Evolutionary conservation across 2,113 vertebrate genomes (phyloP).

Genomic region (Callopanchax toddi): DNA sequence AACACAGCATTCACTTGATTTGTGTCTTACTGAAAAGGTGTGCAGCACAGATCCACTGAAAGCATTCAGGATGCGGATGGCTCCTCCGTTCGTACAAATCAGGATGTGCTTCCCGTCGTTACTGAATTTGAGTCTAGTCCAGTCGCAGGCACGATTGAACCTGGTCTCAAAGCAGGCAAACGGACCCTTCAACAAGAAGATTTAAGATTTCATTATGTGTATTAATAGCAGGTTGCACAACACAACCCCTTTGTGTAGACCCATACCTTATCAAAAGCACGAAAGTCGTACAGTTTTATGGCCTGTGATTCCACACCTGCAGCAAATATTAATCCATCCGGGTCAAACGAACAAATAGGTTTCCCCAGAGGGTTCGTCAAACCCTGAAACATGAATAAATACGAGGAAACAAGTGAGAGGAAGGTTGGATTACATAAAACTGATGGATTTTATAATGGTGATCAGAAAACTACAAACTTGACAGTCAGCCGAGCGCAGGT

Average conservation of each 20-base stretch:
- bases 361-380: conserved; percentile 94
- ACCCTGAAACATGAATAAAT: conserved; percentile 80
- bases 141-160: conserved; percentile 91
- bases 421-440: no score
- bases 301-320: conserved; percentile 96
- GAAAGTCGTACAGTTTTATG: conserved; percentile 95
- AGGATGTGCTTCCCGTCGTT: conserved; percentile 97
- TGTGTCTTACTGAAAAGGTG: conserved; percentile 89
- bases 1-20: not conserved
- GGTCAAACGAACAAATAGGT: conserved; percentile 98
- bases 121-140: conserved; percentile 98
- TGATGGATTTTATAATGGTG: no score
- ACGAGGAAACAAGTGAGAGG: not conserved
- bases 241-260: not conserved
- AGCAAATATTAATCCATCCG: conserved; percentile 97
- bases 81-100: conserved; percentile 92
- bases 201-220: not conserved
- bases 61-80: conserved; percentile 91
- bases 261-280: conserved; percentile 96
- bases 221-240: not conserved
- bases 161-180: conserved; percentile 94
- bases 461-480: conserved; percentile 64
- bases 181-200: conserved; percentile 79
- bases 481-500: conserved; percentile 94
- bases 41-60: conserved; percentile 93